These are phyloP conservation scores for Drosophila orena DNA, from an alignment of 1,140 invertebrate genomes.

Conservation along the genomic window DNA sequence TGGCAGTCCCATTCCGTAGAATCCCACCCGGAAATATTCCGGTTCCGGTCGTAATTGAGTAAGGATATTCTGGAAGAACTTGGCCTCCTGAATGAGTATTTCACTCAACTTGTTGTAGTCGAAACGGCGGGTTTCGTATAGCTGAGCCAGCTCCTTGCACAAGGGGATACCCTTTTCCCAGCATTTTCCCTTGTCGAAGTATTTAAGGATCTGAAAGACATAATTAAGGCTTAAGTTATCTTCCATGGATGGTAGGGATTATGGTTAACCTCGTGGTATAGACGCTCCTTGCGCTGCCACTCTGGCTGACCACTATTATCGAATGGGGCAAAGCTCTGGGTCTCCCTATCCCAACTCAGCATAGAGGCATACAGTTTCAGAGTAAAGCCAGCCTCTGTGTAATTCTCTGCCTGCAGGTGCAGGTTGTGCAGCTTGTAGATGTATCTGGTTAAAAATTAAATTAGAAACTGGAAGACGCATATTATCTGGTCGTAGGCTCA, in stretches of 20 bases:
- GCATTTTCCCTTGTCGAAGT: constrained; percentile 97
- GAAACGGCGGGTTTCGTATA: constrained; percentile 95
- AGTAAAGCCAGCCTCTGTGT: constrained; percentile 97
- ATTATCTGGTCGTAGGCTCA: not conserved
- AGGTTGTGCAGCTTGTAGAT: constrained; percentile 98
- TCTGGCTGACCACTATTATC: constrained; percentile 89
- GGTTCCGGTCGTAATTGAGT: constrained; percentile 94
- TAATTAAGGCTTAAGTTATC: not conserved
- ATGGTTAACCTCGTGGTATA: constrained; percentile 91
- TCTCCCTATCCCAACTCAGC: constrained; percentile 93
- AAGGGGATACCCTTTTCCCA: constrained; percentile 98
- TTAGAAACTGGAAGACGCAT: not conserved
- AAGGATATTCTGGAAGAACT: constrained; percentile 96
- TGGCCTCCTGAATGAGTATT: constrained; percentile 93
- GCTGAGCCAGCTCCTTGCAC: constrained; percentile 94
- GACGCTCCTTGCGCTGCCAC: constrained; percentile 96
- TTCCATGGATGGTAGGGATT: not conserved
- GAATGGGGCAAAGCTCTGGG: constrained; percentile 86
- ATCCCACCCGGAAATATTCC: constrained; percentile 98
- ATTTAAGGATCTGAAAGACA: constrained; percentile 90
- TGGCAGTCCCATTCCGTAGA: constrained; percentile 97
- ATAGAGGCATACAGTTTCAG: constrained; percentile 97
- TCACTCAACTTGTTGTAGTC: constrained; percentile 95
- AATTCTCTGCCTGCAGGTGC: constrained; percentile 97
- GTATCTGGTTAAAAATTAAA: constrained; percentile 86